Evolutionary conservation across 2,113 vertebrate species (phyloP).

Genomic region (Dasyprocta punctata): DNA sequence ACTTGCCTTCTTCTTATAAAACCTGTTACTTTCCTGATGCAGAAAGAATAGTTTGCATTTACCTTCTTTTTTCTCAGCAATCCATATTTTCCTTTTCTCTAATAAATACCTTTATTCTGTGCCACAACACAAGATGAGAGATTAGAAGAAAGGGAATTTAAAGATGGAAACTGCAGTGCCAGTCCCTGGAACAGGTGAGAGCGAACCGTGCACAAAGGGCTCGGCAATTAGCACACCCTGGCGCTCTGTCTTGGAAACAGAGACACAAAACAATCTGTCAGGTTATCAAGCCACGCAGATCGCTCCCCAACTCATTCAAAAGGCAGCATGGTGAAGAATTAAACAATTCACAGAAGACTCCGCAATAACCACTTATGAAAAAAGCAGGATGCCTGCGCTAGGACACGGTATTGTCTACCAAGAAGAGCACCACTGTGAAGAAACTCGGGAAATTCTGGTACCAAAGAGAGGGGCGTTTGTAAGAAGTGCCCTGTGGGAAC

Average conservation of each 20-base stretch:
- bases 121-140: background rate
- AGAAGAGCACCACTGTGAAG: background rate
- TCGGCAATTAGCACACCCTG: slow-evolving; percentile 4
- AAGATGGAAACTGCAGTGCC: background rate
- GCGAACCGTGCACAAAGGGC: background rate
- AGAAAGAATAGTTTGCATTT: background rate
- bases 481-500: background rate
- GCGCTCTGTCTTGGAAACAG: slow-evolving; percentile 12
- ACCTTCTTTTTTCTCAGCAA: background rate
- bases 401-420: background rate
- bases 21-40: background rate
- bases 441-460: background rate
- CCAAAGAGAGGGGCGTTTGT: background rate
- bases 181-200: slow-evolving; percentile 9
- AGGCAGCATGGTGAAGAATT: slow-evolving; percentile 43
- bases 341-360: background rate
- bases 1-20: background rate
- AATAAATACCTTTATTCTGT: background rate
- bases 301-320: slow-evolving; percentile 27
- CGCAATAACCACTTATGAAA: background rate
- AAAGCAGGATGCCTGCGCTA: background rate
- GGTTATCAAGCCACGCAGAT: background rate
- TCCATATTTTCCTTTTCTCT: background rate
- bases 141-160: background rate
- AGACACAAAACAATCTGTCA: slow-evolving; percentile 52